Evolutionary conservation across 1,140 invertebrate species (phyloP).

Genomic region (Anoplophora glabripennis): DNA sequence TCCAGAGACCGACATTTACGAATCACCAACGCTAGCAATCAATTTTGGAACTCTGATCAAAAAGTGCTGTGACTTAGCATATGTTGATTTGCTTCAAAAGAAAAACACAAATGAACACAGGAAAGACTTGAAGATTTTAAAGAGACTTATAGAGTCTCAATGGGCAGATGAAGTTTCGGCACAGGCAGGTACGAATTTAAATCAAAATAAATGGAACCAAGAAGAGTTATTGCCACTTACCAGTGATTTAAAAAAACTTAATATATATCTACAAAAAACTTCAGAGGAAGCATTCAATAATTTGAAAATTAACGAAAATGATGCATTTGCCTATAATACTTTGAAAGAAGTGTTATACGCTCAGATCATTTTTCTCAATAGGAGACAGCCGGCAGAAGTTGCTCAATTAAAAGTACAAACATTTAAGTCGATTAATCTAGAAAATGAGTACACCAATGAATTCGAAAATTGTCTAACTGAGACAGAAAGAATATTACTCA

Average conservation of each 20-base stretch:
- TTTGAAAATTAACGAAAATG: constrained; percentile 3
- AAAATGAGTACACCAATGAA: too few relatives aligned
- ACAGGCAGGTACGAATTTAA: constrained; percentile 15
- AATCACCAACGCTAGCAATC: constrained; percentile 8
- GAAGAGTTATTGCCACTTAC: constrained; percentile 8
- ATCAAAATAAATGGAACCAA: constrained; percentile 27
- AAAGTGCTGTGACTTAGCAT: constrained; percentile 13
- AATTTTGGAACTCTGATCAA: constrained; percentile 13
- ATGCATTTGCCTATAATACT: constrained; percentile 10
- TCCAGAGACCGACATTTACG: background rate
- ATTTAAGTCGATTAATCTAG: too few relatives aligned
- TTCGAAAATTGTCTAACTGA: too few relatives aligned
- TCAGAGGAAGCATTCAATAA: background rate
- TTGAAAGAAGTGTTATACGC: constrained; percentile 21
- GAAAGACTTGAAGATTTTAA: constrained; percentile 22
- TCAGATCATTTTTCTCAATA: constrained; percentile 22
- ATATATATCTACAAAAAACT: background rate
- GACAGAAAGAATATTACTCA: too few relatives aligned
- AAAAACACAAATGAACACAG: background rate
- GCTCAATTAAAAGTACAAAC: too few relatives aligned
- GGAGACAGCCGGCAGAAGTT: too few relatives aligned
- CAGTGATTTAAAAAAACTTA: background rate
- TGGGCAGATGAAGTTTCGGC: constrained; percentile 18
- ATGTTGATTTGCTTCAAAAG: background rate
- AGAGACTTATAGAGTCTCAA: constrained; percentile 20